Base-by-base conservation (phyloP, 1,140 invertebrate genomes). In the Anastatus disparis region DNA sequence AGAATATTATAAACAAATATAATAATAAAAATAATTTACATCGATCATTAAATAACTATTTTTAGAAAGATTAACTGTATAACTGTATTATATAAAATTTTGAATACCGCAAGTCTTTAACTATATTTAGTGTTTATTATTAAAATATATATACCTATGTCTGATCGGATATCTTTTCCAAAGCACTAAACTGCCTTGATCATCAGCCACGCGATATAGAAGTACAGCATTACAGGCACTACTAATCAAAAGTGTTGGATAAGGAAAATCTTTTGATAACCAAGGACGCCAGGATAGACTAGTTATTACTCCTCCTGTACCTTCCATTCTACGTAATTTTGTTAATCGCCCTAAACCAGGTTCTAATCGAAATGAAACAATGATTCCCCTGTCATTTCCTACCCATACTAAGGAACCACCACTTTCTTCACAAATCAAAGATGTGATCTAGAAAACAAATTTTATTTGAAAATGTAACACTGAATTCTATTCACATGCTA, bases 261-360 rank as follows among this genome's bases (percentile, higher is more conserved):
- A 93, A 61, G 91, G 87, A 24, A 90, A 89, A 82, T 93, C 90
- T 46, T 93, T 86, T 75, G 92, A 94, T 46, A 94, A 89, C 93
- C 94, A 95, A n/a, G 91, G 90, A 78, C 93, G 88, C 86, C 92
- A 93, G 61, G 91, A 92, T 53, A 95, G 87, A 85, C 92, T 92
- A 1, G 92, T 93, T 59, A 95, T 88, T 64, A 89, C 87, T 64
- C 91, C 89, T 73, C 88, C 88, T 58, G 89, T 87, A 72, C 83
- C 85, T 70, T 84, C 81, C 76, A 91, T 89, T 77, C 90, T 89
- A 75, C 89, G 88, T 78, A 92, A 87, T 87, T 92, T 94, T 58
- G 88, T 91, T 40, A 96, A 84, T 78, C 89, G 87, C 35, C 93
- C 93, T 78, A 89, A 90, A 27, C 88, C 87, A 31, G 92, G 79